phyloP scores from a whole-genome alignment of 2,113 vertebrate species.

The Pachyramphus minor region DNA sequence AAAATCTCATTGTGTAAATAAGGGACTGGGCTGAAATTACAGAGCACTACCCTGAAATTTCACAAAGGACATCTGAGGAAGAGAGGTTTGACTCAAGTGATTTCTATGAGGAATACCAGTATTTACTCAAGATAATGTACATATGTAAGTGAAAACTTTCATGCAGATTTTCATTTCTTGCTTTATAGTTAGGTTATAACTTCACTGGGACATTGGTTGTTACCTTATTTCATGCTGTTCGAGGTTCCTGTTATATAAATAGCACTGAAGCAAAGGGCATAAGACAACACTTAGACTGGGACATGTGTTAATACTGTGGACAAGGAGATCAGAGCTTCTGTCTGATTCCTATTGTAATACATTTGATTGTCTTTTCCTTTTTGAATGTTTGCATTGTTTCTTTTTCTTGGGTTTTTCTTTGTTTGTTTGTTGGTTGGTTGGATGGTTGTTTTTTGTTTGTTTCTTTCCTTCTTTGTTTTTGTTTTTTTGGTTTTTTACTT shows the following conservation, averaged over 20 bases:
- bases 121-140: neutral
- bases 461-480: too few species aligned
- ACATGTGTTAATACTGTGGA: neutral
- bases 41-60: neutral
- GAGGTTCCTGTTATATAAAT: neutral
- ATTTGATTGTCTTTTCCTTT: neutral
- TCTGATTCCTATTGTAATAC: neutral
- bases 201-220: neutral
- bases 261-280: neutral
- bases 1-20: neutral
- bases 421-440: too few species aligned
- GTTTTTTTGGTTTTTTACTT: neutral
- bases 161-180: neutral
- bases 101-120: neutral
- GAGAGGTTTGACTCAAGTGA: neutral
- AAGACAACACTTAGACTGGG: neutral
- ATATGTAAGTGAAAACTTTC: neutral
- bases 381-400: neutral
- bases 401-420: neutral
- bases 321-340: neutral
- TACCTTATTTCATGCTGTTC: neutral
- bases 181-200: neutral
- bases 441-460: too few species aligned
- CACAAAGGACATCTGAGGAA: neutral
- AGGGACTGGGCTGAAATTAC: neutral